Conservation (phyloP, 2,113 vertebrate genomes). For the Calidris pugnax region DNA sequence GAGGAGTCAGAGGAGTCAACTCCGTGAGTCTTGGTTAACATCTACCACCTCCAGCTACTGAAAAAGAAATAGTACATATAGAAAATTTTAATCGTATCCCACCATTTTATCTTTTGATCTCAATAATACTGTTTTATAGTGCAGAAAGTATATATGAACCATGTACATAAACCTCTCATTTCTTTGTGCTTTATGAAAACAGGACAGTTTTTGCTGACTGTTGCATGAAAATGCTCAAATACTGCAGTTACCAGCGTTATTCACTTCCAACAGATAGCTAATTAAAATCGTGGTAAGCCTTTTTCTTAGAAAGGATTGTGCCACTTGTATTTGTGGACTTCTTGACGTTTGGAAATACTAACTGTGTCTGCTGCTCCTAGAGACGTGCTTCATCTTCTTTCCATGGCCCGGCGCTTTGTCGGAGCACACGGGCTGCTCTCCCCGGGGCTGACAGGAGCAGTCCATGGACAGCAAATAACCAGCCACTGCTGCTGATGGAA, state of each 20-base stretch:
- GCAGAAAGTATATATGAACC: not conserved
- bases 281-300: not conserved
- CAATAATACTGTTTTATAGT: not conserved
- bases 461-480: not conserved
- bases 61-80: not conserved
- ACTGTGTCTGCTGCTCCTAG: not conserved
- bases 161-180: not conserved
- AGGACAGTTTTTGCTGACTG: not conserved
- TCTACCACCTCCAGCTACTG: not conserved
- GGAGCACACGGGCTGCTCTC: fast-evolving
- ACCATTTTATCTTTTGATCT: not conserved
- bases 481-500: not conserved
- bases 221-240: not conserved
- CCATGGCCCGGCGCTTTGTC: not conserved
- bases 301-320: not conserved
- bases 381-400: not conserved
- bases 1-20: not conserved
- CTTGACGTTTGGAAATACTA: not conserved
- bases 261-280: not conserved
- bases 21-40: not conserved
- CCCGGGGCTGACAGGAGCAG: fast-evolving
- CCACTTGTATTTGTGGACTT: not conserved
- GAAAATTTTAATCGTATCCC: not conserved
- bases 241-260: not conserved
- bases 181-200: not conserved